Base-by-base conservation (phyloP, 2,888 invertebrate species). In the Argyresthia albistria region DNA sequence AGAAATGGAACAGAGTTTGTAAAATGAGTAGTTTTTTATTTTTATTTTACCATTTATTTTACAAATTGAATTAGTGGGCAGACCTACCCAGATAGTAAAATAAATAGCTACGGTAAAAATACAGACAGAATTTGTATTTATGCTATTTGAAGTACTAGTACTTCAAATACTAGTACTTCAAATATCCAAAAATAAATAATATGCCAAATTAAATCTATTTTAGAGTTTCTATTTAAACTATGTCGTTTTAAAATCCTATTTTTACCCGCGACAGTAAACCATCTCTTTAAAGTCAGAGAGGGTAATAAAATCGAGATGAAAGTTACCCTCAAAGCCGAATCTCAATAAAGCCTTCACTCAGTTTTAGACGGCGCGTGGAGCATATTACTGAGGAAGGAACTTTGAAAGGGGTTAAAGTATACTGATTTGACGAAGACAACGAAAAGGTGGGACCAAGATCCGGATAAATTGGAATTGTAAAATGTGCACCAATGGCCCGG, bases 371-470 rank as follows among this genome's bases (percentile, higher is more conserved):
- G 61, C 64, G 61, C 64, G 60, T 58, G 61, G 62, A 64, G 69
- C 65, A 67, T 80, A 80, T 79, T 78, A 79, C 71, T 69, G 73
- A 66, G 63, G 60, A 53, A 58, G 63, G 76, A 81, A 70, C 80
- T 83, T 74, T 74, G 72, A 79, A 80, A 80, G 80, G 80, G 83
- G 79, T 78, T 74, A 70, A 67, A 75, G 69, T 67, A 76, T 73
- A 75, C 73, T 74, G 76, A 76, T 76, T 76, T 71, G 68, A 67
- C 69, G 63, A 67, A 76, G 73, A 87, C 80, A 79, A 65, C 76
- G 69, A 78, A 80, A 78, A 81, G 83, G 81, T 80, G 80, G 82
- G 71, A 66, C 80, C 70, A 70, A 63, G 62, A 67, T 63, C 59
- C 61, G 64, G 57, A 57, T 58, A 57, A 58, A 58, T 55, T 57